Percentiles rank a stretch among this genome's conserved stretches.
Conservation (phyloP, 2,888 invertebrate genomes). For the Sisyra nigra region DNA sequence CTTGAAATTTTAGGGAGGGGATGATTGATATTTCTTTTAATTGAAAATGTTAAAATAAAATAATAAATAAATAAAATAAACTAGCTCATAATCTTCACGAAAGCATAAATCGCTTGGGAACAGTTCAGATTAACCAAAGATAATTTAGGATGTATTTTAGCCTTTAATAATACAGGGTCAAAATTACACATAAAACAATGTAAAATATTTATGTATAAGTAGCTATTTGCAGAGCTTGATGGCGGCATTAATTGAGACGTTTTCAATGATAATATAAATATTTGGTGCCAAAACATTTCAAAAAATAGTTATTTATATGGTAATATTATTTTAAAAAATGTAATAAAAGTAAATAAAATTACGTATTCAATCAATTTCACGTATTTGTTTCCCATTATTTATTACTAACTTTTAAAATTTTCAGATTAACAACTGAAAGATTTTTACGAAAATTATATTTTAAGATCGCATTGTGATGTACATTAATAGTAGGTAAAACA, state of each 20-base stretch:
- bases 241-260: neutral
- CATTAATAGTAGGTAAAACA: too few relatives aligned
- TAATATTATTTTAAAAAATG: constrained; percentile 7
- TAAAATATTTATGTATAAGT: constrained; percentile 7
- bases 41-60: neutral
- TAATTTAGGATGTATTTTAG: constrained; percentile 17
- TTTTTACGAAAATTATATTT: too few relatives aligned
- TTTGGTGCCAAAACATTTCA: constrained; percentile 2
- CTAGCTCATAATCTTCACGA: constrained; percentile 1
- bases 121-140: constrained; percentile 8
- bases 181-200: constrained; percentile 20
- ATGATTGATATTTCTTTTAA: neutral
- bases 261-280: neutral
- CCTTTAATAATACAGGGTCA: constrained; percentile 31
- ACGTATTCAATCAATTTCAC: too few relatives aligned
- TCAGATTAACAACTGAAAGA: too few relatives aligned
- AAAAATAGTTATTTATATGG: constrained; percentile 9
- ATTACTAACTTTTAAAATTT: too few relatives aligned
- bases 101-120: constrained; percentile 7
- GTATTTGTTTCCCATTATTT: too few relatives aligned
- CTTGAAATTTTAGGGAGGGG: neutral
- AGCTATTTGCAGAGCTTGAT: constrained; percentile 7
- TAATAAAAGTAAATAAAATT: constrained; percentile 4
- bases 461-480: too few relatives aligned
- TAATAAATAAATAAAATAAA: neutral